These are phyloP conservation scores for Gnatocerus cornutus DNA, from an alignment of 2,888 invertebrate genomes.

Conservation along the genomic window DNA sequence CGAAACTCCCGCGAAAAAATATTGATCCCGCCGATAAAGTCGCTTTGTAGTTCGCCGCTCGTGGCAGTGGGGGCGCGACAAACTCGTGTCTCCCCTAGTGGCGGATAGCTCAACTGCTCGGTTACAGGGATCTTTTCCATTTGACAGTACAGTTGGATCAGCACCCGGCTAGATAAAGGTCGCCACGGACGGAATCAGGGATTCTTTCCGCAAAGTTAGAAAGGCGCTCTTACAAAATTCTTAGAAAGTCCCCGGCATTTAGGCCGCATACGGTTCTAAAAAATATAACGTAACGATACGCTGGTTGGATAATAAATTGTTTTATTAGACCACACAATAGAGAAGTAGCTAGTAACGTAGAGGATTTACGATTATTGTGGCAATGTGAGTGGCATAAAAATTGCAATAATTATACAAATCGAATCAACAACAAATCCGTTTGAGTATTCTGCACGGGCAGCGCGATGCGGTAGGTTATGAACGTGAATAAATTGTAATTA, in stretches of 20 bases:
- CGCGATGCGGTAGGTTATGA: conserved; percentile 63
- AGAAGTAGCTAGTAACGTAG: conserved; percentile 58
- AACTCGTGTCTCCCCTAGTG: conserved; percentile 49
- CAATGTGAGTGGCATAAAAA: conserved; percentile 65
- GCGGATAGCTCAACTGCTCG: conserved; percentile 40
- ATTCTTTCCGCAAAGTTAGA: not conserved
- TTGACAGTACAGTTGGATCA: conserved; percentile 11
- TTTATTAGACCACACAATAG: conserved; percentile 64
- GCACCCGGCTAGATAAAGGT: conserved; percentile 10
- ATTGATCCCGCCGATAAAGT: conserved; percentile 1
- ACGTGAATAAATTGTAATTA: conserved; percentile 60
- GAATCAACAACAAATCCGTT: conserved; percentile 57
- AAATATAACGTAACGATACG: conserved; percentile 55
- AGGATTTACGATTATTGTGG: conserved; percentile 65
- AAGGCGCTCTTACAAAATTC: conserved; percentile 33
- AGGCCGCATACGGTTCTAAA: conserved; percentile 51
- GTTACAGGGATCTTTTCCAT: conserved; percentile 29
- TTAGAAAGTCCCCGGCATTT: conserved; percentile 46
- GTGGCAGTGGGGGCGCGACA: conserved; percentile 49
- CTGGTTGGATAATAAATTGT: conserved; percentile 61
- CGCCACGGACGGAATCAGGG: conserved; percentile 7
- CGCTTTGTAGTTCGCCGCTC: conserved; percentile 37
- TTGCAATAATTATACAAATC: conserved; percentile 66
- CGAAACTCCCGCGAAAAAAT: conserved; percentile 6
- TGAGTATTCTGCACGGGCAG: conserved; percentile 55